A percentile compares a stretch with the other conserved stretches of the same genome.
These are phyloP conservation scores for Metridium senile DNA, from an alignment of 92 coral and sea anemone genomes.

Conservation along the genomic window DNA sequence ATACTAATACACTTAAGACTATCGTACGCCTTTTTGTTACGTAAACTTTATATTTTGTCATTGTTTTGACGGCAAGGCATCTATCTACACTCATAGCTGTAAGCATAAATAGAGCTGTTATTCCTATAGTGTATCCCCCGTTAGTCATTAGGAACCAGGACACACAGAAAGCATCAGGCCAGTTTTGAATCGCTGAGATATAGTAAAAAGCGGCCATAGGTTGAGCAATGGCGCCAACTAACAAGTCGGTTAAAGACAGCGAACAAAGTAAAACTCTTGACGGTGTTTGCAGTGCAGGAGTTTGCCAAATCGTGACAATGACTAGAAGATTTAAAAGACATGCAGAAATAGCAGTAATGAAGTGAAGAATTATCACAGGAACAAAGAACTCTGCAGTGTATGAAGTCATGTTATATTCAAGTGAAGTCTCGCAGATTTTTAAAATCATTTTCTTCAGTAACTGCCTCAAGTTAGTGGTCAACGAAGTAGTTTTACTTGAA, in stretches of 20 bases:
- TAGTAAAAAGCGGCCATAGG: conserved; percentile 15
- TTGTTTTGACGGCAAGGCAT: conserved; percentile 26
- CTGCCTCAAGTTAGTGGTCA: no score
- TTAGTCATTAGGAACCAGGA: conserved; percentile 23
- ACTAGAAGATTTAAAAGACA: conserved; percentile 29
- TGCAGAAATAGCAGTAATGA: conserved; percentile 24
- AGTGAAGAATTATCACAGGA: conserved; percentile 16
- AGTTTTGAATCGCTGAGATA: conserved; percentile 7
- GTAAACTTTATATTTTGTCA: neutral
- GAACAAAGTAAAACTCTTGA: conserved; percentile 35
- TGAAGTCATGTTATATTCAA: conserved; percentile 1
- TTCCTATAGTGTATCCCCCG: conserved; percentile 20
- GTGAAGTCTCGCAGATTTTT: conserved; percentile 1
- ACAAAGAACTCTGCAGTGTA: conserved; percentile 8
- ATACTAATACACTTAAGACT: neutral
- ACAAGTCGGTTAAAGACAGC: conserved; percentile 37
- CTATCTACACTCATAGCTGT: conserved; percentile 34
- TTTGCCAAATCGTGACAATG: conserved; percentile 36
- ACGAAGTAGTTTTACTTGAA: neutral
- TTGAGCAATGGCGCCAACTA: conserved; percentile 31
- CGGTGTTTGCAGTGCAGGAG: conserved; percentile 30
- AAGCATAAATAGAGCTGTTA: conserved; percentile 1
- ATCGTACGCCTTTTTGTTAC: conserved; percentile 12
- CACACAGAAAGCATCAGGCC: conserved; percentile 6
- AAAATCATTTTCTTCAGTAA: neutral